These are phyloP conservation scores for Xenopus tropicalis DNA, from an alignment of 2,113 vertebrate species.

Conservation along the genomic window UCB_Xtro_10.0 CM004446.2:112138001-112138500, in stretches of 20 bases:
- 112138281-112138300: constrained; percentile 55
- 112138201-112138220: no score
- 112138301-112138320: constrained; percentile 57
- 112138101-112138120: no score
- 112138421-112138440: constrained; percentile 52
- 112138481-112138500: constrained; percentile 60
- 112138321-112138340: constrained; percentile 30
- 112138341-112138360: constrained; percentile 48
- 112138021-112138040: no score
- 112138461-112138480: constrained; percentile 46
- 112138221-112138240: constrained; percentile 65
- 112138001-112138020: no score
- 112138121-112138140: no score
- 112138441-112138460: constrained; percentile 47
- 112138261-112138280: constrained; percentile 57
- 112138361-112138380: constrained; percentile 50
- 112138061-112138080: no score
- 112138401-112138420: constrained; percentile 62
- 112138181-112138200: no score
- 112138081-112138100: no score
- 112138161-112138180: no score
- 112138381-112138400: constrained; percentile 51
- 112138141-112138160: no score
- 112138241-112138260: constrained; percentile 46
- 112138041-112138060: no score